phyloP scores from a whole-genome alignment of 2,888 invertebrate genomes.

The Drosophila rubida region DNA sequence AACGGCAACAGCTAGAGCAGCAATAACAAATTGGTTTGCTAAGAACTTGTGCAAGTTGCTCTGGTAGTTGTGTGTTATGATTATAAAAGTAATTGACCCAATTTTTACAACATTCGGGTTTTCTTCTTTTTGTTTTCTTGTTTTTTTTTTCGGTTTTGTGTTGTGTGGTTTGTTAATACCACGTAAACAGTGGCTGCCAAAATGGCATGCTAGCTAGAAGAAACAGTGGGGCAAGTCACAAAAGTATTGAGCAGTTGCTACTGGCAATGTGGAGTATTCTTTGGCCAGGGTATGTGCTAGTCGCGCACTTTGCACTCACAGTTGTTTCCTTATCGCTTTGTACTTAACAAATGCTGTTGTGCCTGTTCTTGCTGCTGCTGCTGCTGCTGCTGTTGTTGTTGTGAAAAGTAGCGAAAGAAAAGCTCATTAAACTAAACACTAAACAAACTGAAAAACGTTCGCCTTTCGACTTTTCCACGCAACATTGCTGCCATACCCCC shows the following conservation, averaged over 20 bases:
- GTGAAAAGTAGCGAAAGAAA: conserved; percentile 53
- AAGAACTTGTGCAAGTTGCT: conserved; percentile 41
- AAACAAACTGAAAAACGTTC: conserved; percentile 43
- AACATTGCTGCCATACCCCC: conserved; percentile 13
- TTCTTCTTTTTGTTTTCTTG: too few species aligned
- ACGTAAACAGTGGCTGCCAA: neutral
- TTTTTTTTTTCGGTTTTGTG: too few species aligned
- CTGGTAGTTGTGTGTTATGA: conserved; percentile 58
- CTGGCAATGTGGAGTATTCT: too few species aligned
- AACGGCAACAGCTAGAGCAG: conserved; percentile 25
- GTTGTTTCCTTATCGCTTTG: conserved; percentile 23
- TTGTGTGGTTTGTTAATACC: conserved; percentile 11
- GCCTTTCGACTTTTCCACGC: conserved; percentile 40
- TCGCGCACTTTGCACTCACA: neutral
- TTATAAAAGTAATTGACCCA: conserved; percentile 73
- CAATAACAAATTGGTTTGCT: conserved; percentile 39
- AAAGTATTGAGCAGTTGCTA: too few species aligned
- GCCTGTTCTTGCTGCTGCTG: neutral
- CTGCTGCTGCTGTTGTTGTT: conserved; percentile 6
- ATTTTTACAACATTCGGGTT: conserved; percentile 50
- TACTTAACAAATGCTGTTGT: conserved; percentile 20
- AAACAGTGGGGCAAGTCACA: too few species aligned
- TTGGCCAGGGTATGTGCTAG: conserved; percentile 14
- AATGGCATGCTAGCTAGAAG: neutral
- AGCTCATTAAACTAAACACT: conserved; percentile 74